These are phyloP conservation scores for Nomada flava DNA, from an alignment of 2,888 invertebrate genomes.

Conservation along the genomic window DNA sequence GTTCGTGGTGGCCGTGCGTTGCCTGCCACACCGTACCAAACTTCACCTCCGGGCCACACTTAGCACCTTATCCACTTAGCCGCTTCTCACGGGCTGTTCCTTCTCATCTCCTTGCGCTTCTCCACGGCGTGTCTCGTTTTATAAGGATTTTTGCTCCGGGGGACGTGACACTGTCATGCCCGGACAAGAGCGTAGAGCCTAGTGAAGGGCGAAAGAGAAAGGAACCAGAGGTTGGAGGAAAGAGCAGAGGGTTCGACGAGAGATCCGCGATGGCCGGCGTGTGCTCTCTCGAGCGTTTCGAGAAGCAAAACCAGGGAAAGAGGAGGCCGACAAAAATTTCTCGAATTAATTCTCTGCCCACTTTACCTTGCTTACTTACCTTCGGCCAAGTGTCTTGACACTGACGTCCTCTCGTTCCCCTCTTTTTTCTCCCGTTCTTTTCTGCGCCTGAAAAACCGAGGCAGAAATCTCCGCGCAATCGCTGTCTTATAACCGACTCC, in stretches of 20 bases:
- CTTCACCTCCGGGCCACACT: conserved; percentile 78
- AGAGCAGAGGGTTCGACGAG: conserved; percentile 57
- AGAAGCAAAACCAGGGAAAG: conserved; percentile 53
- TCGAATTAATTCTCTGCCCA: conserved; percentile 80
- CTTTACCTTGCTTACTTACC: conserved; percentile 71
- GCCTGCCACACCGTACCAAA: conserved; percentile 63
- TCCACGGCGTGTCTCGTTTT: conserved; percentile 80
- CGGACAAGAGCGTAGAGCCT: conserved; percentile 53
- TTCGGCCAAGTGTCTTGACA: conserved; percentile 64
- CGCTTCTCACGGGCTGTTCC: conserved; percentile 80
- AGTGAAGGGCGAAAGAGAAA: conserved; percentile 28
- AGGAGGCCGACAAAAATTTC: conserved; percentile 71
- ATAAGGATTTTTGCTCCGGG: conserved; percentile 80
- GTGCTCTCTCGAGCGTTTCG: conserved; percentile 74
- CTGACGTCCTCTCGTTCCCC: conserved; percentile 53
- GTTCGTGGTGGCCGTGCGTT: conserved; percentile 60
- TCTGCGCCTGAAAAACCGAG: conserved; percentile 15
- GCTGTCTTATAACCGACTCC: background rate
- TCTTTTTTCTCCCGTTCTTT: conserved; percentile 26
- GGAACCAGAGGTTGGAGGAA: conserved; percentile 9
- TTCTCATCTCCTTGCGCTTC: conserved; percentile 72
- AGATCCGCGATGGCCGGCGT: conserved; percentile 63
- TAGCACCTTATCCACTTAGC: conserved; percentile 83
- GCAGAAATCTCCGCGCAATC: conserved; percentile 16
- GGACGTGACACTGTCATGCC: conserved; percentile 82